A percentile compares a stretch with the other conserved stretches of the same genome.
Conservation (phyloP, 2,888 invertebrate genomes). For the Altica lythri region DNA sequence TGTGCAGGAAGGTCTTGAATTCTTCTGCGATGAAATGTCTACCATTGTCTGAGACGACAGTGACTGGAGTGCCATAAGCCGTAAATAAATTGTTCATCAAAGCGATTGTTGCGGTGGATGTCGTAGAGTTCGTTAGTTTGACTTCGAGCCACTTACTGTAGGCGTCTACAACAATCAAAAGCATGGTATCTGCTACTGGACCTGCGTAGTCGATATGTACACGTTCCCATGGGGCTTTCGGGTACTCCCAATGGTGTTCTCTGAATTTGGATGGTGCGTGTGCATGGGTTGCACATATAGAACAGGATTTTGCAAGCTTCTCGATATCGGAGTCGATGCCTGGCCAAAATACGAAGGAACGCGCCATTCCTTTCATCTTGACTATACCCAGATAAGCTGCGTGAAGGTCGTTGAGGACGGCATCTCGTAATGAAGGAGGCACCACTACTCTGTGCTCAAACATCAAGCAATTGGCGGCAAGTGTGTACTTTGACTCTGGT, state of each 20-base stretch:
- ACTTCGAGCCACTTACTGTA: too few species aligned
- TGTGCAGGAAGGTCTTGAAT: too few species aligned
- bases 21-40: too few species aligned
- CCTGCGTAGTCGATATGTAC: too few species aligned
- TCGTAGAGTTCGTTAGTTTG: too few species aligned
- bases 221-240: too few species aligned
- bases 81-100: too few species aligned
- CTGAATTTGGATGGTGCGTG: conserved; percentile 32
- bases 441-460: conserved; percentile 35
- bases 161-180: too few species aligned
- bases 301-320: conserved; percentile 34
- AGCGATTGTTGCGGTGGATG: neutral
- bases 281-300: conserved; percentile 28
- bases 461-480: conserved; percentile 27
- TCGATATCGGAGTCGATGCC: conserved; percentile 38
- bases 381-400: conserved; percentile 42
- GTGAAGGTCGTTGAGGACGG: conserved; percentile 16
- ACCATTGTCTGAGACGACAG: too few species aligned
- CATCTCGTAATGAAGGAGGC: conserved; percentile 13
- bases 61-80: too few species aligned
- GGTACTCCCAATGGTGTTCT: too few species aligned
- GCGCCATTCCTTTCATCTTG: conserved; percentile 43
- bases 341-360: too few species aligned
- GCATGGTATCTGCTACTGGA: conserved; percentile 33
- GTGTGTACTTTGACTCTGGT: conserved; percentile 22